Conservation (phyloP, 2,888 invertebrate genomes). For the Macrophya annulata region DNA sequence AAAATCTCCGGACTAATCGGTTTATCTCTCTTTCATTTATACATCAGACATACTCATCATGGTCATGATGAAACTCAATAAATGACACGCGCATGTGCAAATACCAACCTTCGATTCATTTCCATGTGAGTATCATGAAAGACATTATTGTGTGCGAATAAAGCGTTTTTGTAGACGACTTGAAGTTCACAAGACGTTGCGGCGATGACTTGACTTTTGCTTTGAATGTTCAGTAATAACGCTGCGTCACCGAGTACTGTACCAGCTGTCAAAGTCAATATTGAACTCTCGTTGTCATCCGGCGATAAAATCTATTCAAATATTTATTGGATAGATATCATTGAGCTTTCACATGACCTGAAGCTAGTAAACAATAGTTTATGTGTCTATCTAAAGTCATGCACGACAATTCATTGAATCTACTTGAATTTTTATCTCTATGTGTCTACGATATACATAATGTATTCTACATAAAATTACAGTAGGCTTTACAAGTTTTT, state of each 20-base stretch:
- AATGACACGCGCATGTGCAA: background rate
- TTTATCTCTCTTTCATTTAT: background rate
- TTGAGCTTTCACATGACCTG: constrained; percentile 21
- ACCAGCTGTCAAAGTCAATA: constrained; percentile 47
- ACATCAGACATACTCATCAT: background rate
- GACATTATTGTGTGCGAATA: constrained; percentile 47
- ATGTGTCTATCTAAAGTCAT: background rate
- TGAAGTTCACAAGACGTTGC: constrained; percentile 50
- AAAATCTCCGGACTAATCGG: background rate
- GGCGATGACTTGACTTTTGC: constrained; percentile 47
- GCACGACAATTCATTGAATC: constrained; percentile 2
- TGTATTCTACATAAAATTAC: constrained; percentile 14
- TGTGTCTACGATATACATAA: background rate
- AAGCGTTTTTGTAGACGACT: constrained; percentile 38
- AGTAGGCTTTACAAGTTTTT: background rate
- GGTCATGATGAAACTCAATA: background rate
- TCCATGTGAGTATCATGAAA: constrained; percentile 44
- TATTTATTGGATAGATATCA: background rate
- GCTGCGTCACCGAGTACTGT: constrained; percentile 49
- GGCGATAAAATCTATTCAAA: constrained; percentile 46
- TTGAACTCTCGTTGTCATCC: constrained; percentile 52
- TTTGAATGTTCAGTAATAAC: constrained; percentile 35
- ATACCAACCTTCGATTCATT: constrained; percentile 49
- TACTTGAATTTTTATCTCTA: constrained; percentile 5
- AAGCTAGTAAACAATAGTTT: constrained; percentile 14